These are phyloP conservation scores for Podarcis muralis DNA, from an alignment of 2,113 vertebrate genomes.

Conservation along the genomic window DNA sequence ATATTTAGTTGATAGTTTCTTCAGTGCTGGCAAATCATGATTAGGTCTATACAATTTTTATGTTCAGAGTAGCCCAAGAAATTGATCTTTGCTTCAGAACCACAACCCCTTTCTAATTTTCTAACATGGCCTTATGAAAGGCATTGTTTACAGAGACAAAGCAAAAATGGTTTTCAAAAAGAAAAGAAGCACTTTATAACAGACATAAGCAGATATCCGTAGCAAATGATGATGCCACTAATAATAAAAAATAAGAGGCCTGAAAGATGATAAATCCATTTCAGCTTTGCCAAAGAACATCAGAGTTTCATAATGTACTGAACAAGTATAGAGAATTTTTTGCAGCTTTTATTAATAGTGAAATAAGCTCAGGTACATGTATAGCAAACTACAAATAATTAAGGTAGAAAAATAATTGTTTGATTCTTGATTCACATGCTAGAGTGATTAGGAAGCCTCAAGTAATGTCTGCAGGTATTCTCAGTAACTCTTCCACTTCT, in stretches of 20 bases:
- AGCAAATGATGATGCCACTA: background rate
- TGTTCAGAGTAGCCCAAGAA: background rate
- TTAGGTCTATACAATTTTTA: background rate
- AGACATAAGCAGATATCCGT: background rate
- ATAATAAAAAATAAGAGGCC: background rate
- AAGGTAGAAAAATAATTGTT: background rate
- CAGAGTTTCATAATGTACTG: background rate
- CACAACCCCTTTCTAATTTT: background rate
- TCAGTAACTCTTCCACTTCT: conserved; percentile 89
- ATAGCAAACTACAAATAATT: conserved; percentile 34
- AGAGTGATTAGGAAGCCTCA: background rate
- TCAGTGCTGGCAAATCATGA: background rate
- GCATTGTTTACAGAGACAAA: background rate
- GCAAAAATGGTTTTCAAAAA: background rate
- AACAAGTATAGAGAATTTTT: conserved; percentile 23
- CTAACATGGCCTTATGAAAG: background rate
- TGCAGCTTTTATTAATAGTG: conserved; percentile 52
- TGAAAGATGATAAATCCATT: background rate
- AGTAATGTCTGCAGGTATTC: conserved; percentile 81
- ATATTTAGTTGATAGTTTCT: background rate
- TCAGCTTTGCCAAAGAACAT: background rate
- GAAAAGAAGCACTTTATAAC: background rate
- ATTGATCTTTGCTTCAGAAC: background rate
- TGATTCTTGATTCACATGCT: conserved; percentile 11
- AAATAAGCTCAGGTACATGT: conserved; percentile 44